phyloP scores from a whole-genome alignment of 2,113 vertebrate species.

The Paraplagusia blochii region DNA sequence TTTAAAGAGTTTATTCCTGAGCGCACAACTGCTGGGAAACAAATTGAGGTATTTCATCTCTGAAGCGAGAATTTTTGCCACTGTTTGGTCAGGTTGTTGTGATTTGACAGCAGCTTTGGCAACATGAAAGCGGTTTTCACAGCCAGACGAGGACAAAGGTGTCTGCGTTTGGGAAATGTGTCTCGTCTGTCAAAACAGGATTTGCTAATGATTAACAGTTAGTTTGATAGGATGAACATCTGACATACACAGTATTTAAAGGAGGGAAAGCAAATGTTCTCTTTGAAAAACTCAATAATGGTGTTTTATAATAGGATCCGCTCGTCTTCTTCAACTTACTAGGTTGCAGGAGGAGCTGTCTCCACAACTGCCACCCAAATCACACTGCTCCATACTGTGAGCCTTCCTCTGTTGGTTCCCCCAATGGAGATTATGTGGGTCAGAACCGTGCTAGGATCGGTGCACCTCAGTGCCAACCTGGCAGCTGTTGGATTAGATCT shows the following conservation, averaged over 20 bases:
- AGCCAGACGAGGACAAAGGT: constrained; percentile 27
- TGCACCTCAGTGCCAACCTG: too few relatives aligned
- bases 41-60: constrained; percentile 51
- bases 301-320: too few relatives aligned
- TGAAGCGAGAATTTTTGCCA: constrained; percentile 33
- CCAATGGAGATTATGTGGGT: too few relatives aligned
- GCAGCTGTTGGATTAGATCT: too few relatives aligned
- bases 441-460: too few relatives aligned
- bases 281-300: too few relatives aligned
- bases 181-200: constrained; percentile 23
- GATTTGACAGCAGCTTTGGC: constrained; percentile 19
- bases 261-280: background rate
- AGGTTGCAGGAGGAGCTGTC: too few relatives aligned
- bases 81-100: constrained; percentile 36
- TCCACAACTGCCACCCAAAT: too few relatives aligned
- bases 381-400: too few relatives aligned
- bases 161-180: constrained; percentile 34
- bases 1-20: constrained; percentile 38
- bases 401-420: too few relatives aligned
- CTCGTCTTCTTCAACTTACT: too few relatives aligned
- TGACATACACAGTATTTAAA: constrained; percentile 11
- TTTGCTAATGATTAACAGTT: constrained; percentile 23
- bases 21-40: constrained; percentile 23
- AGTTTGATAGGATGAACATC: constrained; percentile 34
- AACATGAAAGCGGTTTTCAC: constrained; percentile 29